A percentile compares a stretch with the other conserved stretches of the same genome.
Evolutionary conservation across 2,113 vertebrate genomes (phyloP).

Genomic region (Nothoprocta pentlandii): DNA sequence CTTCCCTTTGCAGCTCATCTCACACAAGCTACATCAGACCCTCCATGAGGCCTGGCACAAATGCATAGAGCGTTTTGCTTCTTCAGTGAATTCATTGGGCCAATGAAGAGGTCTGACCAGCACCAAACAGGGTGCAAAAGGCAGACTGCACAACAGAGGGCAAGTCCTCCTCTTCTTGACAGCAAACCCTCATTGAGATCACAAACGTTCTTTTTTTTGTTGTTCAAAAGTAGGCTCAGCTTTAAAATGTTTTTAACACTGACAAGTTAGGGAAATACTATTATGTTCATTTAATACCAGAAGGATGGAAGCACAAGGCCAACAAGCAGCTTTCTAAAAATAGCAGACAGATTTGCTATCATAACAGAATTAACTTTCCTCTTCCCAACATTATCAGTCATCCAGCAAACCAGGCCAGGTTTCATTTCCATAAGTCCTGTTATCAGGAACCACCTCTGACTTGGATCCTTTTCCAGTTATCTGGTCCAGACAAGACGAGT

Average conservation of each 20-base stretch:
- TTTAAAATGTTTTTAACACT: neutral
- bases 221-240: neutral
- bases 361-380: neutral
- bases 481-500: neutral
- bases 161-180: no score
- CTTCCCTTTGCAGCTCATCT: neutral
- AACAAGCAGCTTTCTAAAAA: neutral
- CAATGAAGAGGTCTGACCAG: neutral
- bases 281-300: neutral
- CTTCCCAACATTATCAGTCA: neutral
- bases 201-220: neutral
- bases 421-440: neutral
- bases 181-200: neutral
- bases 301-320: neutral
- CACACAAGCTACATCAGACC: neutral
- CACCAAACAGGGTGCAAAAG: neutral
- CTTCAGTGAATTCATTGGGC: neutral
- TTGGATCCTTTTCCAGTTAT: neutral
- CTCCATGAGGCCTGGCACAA: neutral
- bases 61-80: neutral
- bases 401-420: neutral
- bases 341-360: neutral
- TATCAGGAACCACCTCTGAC: neutral
- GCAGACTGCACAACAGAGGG: neutral
- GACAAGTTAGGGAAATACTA: neutral